Conservation (phyloP, 2,888 invertebrate genomes). For the Rhyacophila evoluta region DNA sequence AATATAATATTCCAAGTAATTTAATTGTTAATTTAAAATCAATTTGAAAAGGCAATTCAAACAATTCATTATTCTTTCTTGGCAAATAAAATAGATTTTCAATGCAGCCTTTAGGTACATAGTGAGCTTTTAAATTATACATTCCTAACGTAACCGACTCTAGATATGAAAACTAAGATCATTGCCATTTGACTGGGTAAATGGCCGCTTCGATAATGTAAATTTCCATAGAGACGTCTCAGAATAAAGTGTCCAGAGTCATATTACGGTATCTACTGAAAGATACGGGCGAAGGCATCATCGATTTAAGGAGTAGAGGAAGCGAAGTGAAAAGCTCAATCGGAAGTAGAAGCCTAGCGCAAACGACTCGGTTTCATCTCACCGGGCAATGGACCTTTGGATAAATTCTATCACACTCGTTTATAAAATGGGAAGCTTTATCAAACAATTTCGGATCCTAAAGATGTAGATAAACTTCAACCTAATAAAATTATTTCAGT, state of each 20-base stretch:
- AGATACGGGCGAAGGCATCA: background rate
- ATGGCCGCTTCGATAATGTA: constrained; percentile 14
- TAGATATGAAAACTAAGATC: background rate
- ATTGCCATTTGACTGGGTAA: background rate
- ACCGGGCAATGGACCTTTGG: background rate
- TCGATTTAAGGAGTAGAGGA: constrained; percentile 14
- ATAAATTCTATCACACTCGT: constrained; percentile 11
- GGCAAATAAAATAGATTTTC: no score
- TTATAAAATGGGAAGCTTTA: background rate
- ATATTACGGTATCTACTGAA: background rate
- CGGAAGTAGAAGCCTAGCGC: background rate
- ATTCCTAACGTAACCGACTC: background rate
- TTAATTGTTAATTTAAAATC: no score
- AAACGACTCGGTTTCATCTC: background rate
- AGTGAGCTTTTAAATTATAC: no score
- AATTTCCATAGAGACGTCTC: background rate
- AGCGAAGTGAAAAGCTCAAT: background rate
- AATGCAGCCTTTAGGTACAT: no score
- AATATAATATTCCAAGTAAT: no score
- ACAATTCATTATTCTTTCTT: no score
- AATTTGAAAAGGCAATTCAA: no score
- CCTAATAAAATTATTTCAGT: no score
- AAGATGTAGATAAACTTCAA: no score
- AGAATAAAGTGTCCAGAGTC: background rate
- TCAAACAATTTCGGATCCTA: background rate